Base-by-base conservation (phyloP, 2,113 vertebrate species). In the Oceanodroma tethys region DNA sequence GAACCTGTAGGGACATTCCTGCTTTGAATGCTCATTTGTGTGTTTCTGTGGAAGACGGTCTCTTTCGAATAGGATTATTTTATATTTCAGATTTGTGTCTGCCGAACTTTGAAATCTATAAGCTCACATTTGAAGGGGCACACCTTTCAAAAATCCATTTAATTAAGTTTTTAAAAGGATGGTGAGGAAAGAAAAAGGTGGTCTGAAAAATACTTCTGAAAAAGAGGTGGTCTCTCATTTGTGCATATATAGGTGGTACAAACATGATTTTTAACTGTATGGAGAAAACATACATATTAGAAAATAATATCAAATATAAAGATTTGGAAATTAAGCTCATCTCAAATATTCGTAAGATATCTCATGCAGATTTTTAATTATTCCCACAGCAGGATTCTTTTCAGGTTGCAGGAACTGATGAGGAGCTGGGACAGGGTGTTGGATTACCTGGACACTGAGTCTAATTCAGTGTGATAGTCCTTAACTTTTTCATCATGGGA, bases 121-220 rank as follows among this genome's bases (percentile, higher is more conserved):
- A 55, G 18, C n/a, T 71, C 40, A 32, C 32, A 67, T 83, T 81
- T 74, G 59, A 86, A 86, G 79, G 34, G 45, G 25, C n/a, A 66
- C 17, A 71, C 15, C 65, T 93, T 89, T 86, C 36, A 89, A 70
- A 93, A 87, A 66, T 17, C 13, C 18, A 60, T 78, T 84, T 88
- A 42, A 68, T 10, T 62, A 6, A 27, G 11, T 45, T 73, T 70
- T 92, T 56, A 17, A 70, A 88, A 53, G 13, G 30, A 19, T 18
- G 17, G 13, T 11, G 26, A 82, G 29, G 55, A 71, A 81, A 74
- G 23, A 20, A 58, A 42, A 70, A 81, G 14, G 30, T 34, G 16
- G n/a, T n/a, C n/a, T n/a, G n/a, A n/a, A 48, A 12, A 25, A 8
- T 42, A 21, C 9, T 75, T 63, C 43, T 52, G 29, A 38, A 59